Base-by-base conservation (phyloP, 2,888 invertebrate species). In the Euclidia mi region DNA sequence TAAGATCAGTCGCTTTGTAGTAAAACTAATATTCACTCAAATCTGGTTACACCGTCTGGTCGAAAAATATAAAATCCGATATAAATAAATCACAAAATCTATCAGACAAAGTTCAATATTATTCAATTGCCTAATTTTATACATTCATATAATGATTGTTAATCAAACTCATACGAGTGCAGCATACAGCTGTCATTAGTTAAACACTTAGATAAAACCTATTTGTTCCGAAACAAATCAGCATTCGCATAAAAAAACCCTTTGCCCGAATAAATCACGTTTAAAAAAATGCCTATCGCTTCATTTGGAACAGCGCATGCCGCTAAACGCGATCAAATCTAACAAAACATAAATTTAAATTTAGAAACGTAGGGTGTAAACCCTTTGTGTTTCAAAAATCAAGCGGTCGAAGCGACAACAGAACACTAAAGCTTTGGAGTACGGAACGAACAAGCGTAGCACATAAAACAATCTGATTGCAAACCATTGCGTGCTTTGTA, bases 341-440 rank as follows among this genome's bases (percentile, higher is more conserved):
- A 87, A 85, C 89, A 87, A 90, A 90, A 93, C 94, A 95, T 95
- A 94, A 94, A 95, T 95, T 95, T 86, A 90, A 93, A 94, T 93
- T 94, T 93, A 89, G 88, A 91, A 92, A 85, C 85, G 86, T 82
- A 85, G 88, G 82, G 73, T 76, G 70, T 73, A 77, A 79, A 83
- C 85, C 89, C 87, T 87, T 81, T 79, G 80, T 81, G 81, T 84
- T 81, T 83, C 53, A 81, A 82, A 81, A 78, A 78, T 85, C 73
- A 80, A 83, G 80, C 82, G 75, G 69, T 76, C 72, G 63, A 72
- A 72, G 69, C 71, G 71, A 62, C 60, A 49, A 62, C 56, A 60
- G 56, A 65, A 62, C 50, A 57, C 45, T 31, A 28, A 42, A 10
- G 7, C 48, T 29, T 35, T 41, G 35, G 9, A 56, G 51, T 38